Base-by-base conservation (phyloP, 2,113 vertebrate species). In the Antechinus stuartii region DNA sequence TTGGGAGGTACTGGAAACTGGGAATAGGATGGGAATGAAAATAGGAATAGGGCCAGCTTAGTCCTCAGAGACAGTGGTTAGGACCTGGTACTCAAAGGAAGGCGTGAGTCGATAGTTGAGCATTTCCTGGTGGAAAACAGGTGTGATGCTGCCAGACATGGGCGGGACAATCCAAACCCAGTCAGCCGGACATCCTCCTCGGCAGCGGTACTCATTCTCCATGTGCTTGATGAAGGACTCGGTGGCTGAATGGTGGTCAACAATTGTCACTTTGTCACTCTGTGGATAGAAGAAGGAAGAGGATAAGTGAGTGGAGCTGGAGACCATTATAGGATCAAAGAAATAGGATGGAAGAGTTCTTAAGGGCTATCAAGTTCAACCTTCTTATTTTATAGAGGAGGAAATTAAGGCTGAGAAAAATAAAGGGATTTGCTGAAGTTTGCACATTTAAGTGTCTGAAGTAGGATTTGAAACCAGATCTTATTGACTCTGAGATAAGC, bases 181-280 rank as follows among this genome's bases (percentile, higher is more conserved):
- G 98, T 99, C 99, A 0, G 99, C 99, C 0, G 99, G 99, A 57
- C 99, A 99, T 55, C 99, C 99, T 0, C 99, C 99, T 2, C 99
- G 99, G 97, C 99, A 99, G 2, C 99, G 98, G 94, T 99, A 99
- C 95, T 99, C 99, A 0, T 99, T 99, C 97, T 99, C 99, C 99
- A 99, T 99, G 99, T 99, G 99, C 97, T 99, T 99, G 98, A 99
- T 99, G 96, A 99, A 99, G 97, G 99, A 99, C 98, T 99, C 99
- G 0, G 99, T 99, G 97, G 99, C 99, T 0, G 99, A 99, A 97
- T 99, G 99, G 96, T 99, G 99, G 97, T 99, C 99, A 27, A 99
- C 99, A 24, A 99, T 99, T 96, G 99, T 99, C 98, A 99, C 99
- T 97, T 99, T 99, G 98, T 99, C 99, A 0, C 98, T 98, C 99